A percentile compares a stretch with the other conserved stretches of the same genome.
phyloP scores from a whole-genome alignment of 1,140 invertebrate species.

The Carcinoscorpius rotundicauda region DNA sequence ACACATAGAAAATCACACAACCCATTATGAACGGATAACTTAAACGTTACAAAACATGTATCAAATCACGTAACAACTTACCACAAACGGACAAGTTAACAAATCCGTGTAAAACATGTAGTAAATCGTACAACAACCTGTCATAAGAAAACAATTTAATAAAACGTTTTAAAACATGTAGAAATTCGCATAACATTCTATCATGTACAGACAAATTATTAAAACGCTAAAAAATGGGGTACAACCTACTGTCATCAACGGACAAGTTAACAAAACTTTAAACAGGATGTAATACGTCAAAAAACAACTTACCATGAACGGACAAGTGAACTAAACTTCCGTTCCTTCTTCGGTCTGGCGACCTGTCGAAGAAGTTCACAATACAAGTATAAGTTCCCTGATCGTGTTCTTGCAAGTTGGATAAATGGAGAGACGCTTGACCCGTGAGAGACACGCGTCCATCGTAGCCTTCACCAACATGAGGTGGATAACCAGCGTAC shows the following conservation, averaged over 20 bases:
- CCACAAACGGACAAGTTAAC: no score
- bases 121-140: no score
- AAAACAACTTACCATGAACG: slow-evolving; percentile 61
- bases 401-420: slow-evolving; percentile 78
- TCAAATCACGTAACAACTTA: no score
- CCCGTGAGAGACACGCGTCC: slow-evolving; percentile 75
- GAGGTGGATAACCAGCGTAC: slow-evolving; percentile 92
- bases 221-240: no score
- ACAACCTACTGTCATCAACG: background rate
- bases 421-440: slow-evolving; percentile 82
- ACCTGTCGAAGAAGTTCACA: slow-evolving; percentile 87
- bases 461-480: slow-evolving; percentile 82
- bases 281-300: background rate
- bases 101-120: no score
- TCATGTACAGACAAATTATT: no score
- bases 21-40: no score
- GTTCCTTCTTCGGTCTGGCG: slow-evolving; percentile 75
- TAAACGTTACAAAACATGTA: no score
- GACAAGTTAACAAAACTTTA: slow-evolving; percentile 6
- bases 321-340: slow-evolving; percentile 94
- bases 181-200: no score
- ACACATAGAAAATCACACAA: no score
- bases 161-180: no score
- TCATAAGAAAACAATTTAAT: no score
- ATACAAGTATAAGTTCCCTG: slow-evolving; percentile 97